These are phyloP conservation scores for Drosophila auraria DNA, from an alignment of 1,140 invertebrate genomes.

Conservation along the genomic window DNA sequence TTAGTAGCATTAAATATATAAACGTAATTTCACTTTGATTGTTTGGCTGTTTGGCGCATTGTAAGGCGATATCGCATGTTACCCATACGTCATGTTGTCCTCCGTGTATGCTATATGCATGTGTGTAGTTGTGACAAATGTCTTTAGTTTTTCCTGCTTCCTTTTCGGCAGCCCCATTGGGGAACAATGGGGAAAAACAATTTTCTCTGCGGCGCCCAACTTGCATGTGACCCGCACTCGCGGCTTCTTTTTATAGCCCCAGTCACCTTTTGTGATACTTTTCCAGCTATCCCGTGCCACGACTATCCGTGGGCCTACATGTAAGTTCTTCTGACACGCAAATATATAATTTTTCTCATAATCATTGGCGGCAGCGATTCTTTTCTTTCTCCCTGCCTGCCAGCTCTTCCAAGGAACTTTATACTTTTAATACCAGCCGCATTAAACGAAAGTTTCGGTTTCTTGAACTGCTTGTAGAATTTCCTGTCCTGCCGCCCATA, in stretches of 20 bases:
- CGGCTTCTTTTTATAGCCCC: conserved; percentile 68
- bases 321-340: conserved; percentile 70
- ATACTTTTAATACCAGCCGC: conserved; percentile 75
- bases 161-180: conserved; percentile 41
- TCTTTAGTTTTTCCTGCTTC: conserved; percentile 69
- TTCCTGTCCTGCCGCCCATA: conserved; percentile 37
- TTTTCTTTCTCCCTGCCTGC: conserved; percentile 43
- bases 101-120: conserved; percentile 35
- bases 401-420: conserved; percentile 59
- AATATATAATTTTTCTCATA: conserved; percentile 83
- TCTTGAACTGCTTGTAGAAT: conserved; percentile 32
- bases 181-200: conserved; percentile 57
- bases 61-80: conserved; percentile 83
- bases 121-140: conserved; percentile 74
- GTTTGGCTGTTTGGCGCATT: conserved; percentile 82
- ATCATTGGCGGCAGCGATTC: conserved; percentile 62
- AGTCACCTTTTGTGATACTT: conserved; percentile 80
- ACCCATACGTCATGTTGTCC: conserved; percentile 78
- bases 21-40: conserved; percentile 83
- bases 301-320: conserved; percentile 28
- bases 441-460: conserved; percentile 73
- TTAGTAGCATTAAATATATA: conserved; percentile 81
- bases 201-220: conserved; percentile 47
- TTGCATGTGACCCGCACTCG: conserved; percentile 55
- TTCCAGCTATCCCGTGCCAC: conserved; percentile 33